Evolutionary conservation across 2,113 vertebrate genomes (phyloP).

Genomic region (Callionymus lyra): DNA sequence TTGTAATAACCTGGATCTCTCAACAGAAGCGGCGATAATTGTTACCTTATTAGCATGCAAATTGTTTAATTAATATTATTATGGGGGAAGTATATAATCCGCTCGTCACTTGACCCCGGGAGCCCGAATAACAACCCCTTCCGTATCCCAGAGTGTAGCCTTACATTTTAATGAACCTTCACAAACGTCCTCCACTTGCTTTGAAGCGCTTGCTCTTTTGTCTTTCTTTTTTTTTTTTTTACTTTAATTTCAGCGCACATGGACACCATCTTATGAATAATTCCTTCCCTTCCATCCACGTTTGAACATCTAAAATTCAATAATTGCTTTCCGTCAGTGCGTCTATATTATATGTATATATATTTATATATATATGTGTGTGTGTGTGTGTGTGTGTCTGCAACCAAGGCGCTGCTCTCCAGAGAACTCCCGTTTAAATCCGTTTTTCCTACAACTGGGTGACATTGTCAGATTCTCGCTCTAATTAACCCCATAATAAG

Average conservation of each 20-base stretch:
- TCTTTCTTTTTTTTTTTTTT: conserved; percentile 76
- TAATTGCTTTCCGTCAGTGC: conserved; percentile 84
- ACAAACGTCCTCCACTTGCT: conserved; percentile 51
- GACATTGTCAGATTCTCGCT: conserved; percentile 98
- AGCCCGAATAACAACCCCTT: conserved; percentile 81
- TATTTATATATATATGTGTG: conserved; percentile 1
- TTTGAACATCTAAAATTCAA: conserved; percentile 88
- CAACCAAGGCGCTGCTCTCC: conserved; percentile 75
- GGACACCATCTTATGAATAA: conserved; percentile 73
- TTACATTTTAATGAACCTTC: conserved; percentile 82
- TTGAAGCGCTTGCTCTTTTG: conserved; percentile 53
- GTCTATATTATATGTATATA: conserved; percentile 53
- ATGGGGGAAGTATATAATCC: conserved; percentile 99
- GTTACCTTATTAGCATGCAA: conserved; percentile 99
- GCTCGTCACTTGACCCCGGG: conserved; percentile 98
- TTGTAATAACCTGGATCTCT: conserved; percentile 99
- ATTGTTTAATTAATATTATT: conserved; percentile 99
- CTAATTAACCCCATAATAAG: conserved; percentile 99
- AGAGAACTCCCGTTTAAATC: conserved; percentile 97
- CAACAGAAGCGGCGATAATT: conserved; percentile 99
- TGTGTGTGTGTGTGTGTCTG: conserved; percentile 11
- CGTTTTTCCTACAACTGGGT: conserved; percentile 96
- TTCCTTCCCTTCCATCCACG: conserved; percentile 65
- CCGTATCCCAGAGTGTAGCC: conserved; percentile 79
- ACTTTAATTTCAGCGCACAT: conserved; percentile 49